Base-by-base conservation (phyloP, 2,113 vertebrate species). In the Anser brachyrhynchus region DNA sequence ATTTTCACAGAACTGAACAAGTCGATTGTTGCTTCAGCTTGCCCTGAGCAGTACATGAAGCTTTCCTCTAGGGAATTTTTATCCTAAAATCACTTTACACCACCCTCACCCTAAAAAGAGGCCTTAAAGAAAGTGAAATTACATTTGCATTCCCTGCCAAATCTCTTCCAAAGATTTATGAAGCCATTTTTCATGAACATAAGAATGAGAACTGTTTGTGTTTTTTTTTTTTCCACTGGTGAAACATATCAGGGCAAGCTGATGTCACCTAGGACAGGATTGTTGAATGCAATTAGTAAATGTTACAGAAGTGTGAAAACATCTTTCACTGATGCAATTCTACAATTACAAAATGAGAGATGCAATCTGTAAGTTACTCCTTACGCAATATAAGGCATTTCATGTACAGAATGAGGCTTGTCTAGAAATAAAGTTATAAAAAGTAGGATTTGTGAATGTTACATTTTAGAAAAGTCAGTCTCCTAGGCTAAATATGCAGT, bases 341-440 rank as follows among this genome's bases (percentile, higher is more conserved):
- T 52, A 9, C 37, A 46, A 16, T 41, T 62, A 33, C 3, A 41
- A 84, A 39, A 73, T 29, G 20, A 90, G 58, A 71, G 23, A 35
- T 77, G 71, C 43, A 85, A 55, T 49, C 54, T 58, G 19, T 33
- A 65, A 13, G 23, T 80, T 37, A 51, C 33, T 91, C 25, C 67
- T 93, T 71, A 64, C 2, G 57, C 57, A 55, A n/a, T 35, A 17
- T 1, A 71, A 22, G 61, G 29, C 19, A 83, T 62, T 92, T 75
- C 55, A 62, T 15, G 29, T 22, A 79, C 54, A 92, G 51, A 92
- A 93, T 82, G 81, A 94, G 85, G 84, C 54, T 92, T 96, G 46
- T 71, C 70, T 1, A 67, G 78, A 93, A 70, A 94, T 80, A 89
- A 97, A 95, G 87, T 92, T 95, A 78, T 88, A 95, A 92, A 91